A percentile compares a stretch with the other conserved stretches of the same genome.
Evolutionary conservation across 2,797 vertebrate species (phyloP).

Genomic region (Pangasius djambal): DNA sequence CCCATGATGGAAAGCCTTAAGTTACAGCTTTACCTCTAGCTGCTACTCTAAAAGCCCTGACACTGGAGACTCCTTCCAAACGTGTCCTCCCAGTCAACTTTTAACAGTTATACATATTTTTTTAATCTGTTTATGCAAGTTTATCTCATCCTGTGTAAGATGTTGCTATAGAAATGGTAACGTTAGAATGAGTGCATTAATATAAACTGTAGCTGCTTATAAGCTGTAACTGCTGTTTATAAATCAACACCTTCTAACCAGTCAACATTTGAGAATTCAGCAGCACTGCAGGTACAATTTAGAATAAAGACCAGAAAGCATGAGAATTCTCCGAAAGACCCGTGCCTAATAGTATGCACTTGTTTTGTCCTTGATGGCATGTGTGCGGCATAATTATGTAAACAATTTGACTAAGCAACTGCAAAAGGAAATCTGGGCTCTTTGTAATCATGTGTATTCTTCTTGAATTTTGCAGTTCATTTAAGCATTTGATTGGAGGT

Average conservation of each 20-base stretch:
- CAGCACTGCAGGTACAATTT: background rate
- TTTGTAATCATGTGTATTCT: background rate
- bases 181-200: background rate
- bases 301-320: background rate
- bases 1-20: background rate
- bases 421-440: background rate
- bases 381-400: background rate
- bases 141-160: too few relatives aligned
- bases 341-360: background rate
- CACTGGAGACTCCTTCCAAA: background rate
- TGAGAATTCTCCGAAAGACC: background rate
- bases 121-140: background rate
- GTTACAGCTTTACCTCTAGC: background rate
- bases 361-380: background rate
- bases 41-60: background rate
- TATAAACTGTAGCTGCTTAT: background rate
- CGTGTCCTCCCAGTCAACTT: background rate
- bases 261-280: background rate
- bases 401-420: background rate
- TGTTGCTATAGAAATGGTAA: background rate
- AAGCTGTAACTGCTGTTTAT: background rate
- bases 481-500: conserved; percentile 96
- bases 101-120: background rate
- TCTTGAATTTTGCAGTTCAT: conserved; percentile 80
- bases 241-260: background rate